A percentile compares a stretch with the other conserved stretches of the same genome.
Evolutionary conservation across 2,113 vertebrate genomes (phyloP).

Genomic region (Bothrops jararaca): DNA sequence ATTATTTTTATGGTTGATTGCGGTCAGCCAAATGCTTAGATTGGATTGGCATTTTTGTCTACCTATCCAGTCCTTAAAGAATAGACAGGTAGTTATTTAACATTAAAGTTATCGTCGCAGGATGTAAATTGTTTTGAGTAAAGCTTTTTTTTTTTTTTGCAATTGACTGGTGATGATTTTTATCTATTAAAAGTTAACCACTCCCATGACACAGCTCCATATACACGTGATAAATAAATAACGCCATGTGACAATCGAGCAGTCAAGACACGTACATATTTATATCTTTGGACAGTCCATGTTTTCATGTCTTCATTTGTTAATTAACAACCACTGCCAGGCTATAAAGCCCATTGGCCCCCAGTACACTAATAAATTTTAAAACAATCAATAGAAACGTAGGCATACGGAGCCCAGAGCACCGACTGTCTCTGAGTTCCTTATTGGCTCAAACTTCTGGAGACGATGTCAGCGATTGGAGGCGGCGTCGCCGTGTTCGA

Average conservation of each 20-base stretch:
- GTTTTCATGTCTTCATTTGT: neutral
- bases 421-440: too few species aligned
- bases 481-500: accelerated
- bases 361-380: neutral
- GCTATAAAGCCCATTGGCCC: neutral
- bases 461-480: neutral
- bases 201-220: neutral
- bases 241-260: neutral
- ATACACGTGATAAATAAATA: neutral
- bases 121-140: neutral
- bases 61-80: neutral
- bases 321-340: neutral
- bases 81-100: neutral
- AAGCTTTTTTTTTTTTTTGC: neutral
- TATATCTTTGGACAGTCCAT: neutral
- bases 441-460: neutral
- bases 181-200: neutral
- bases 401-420: neutral
- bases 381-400: neutral
- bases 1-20: neutral
- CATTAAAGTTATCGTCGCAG: neutral
- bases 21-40: neutral
- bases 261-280: neutral
- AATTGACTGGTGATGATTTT: neutral
- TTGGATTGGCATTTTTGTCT: neutral